Conservation (phyloP, 2,797 vertebrate genomes). For the Chloroceryle inda region DNA sequence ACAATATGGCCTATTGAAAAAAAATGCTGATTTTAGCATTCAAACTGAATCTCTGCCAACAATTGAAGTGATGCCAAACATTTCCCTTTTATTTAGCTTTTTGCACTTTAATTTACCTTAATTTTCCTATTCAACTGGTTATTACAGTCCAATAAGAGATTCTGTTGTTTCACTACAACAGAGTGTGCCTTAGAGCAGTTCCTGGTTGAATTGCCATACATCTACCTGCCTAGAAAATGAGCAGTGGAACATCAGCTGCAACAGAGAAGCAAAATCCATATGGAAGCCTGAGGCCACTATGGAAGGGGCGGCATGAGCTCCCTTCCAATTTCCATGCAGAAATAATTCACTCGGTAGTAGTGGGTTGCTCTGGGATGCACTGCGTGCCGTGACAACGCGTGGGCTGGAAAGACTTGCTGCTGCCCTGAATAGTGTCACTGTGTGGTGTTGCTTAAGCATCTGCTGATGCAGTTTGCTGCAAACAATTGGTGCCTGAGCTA, state of each 20-base stretch:
- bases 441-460: background rate
- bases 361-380: background rate
- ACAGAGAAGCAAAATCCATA: fast-evolving
- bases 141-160: background rate
- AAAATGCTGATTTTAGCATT: background rate
- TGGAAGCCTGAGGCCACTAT: fast-evolving
- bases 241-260: fast-evolving
- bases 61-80: background rate
- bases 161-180: background rate
- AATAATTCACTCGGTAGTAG: fast-evolving
- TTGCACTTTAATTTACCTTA: background rate
- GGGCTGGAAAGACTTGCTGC: background rate
- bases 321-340: background rate
- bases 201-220: background rate
- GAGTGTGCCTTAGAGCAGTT: background rate
- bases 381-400: no score
- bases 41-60: background rate
- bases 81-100: background rate
- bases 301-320: background rate
- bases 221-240: fast-evolving
- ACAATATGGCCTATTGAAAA: background rate
- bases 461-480: background rate
- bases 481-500: background rate
- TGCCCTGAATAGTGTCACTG: fast-evolving
- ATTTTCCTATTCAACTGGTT: background rate